phyloP scores from a whole-genome alignment of 2,888 invertebrate genomes.

The Cyaniris semiargus region DNA sequence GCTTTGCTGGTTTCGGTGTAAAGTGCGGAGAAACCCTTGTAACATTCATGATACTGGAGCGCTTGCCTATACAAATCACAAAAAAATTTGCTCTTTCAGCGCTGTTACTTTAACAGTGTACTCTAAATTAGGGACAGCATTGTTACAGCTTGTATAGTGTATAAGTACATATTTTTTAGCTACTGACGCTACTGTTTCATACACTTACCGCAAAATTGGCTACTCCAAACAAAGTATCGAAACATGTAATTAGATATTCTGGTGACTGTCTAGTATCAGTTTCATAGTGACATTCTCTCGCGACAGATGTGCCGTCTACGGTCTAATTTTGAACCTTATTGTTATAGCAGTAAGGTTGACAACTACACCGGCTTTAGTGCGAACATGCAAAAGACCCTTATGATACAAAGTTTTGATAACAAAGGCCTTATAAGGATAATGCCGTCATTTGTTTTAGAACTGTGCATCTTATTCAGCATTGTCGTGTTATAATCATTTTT shows the following conservation, averaged over 20 bases:
- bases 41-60: too few species aligned
- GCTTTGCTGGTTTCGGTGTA: too few species aligned
- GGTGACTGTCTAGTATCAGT: slow-evolving; percentile 36
- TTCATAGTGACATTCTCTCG: slow-evolving; percentile 39
- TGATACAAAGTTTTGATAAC: slow-evolving; percentile 41
- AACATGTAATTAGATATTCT: slow-evolving; percentile 24
- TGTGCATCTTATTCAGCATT: background rate
- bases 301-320: slow-evolving; percentile 52
- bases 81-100: too few species aligned
- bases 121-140: too few species aligned
- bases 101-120: too few species aligned
- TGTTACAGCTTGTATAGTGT: too few species aligned
- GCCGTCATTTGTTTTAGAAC: slow-evolving; percentile 3
- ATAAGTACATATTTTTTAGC: background rate
- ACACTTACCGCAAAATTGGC: slow-evolving; percentile 17
- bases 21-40: too few species aligned
- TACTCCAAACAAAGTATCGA: slow-evolving; percentile 1
- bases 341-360: background rate
- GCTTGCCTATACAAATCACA: too few species aligned
- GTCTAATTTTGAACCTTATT: background rate
- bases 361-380: background rate
- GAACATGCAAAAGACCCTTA: slow-evolving; percentile 43
- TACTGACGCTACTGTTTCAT: background rate
- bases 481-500: background rate
- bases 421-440: slow-evolving; percentile 35